Evolutionary conservation across 2,888 invertebrate species (phyloP).

Genomic region (Callyntrura guangdongensis): DNA sequence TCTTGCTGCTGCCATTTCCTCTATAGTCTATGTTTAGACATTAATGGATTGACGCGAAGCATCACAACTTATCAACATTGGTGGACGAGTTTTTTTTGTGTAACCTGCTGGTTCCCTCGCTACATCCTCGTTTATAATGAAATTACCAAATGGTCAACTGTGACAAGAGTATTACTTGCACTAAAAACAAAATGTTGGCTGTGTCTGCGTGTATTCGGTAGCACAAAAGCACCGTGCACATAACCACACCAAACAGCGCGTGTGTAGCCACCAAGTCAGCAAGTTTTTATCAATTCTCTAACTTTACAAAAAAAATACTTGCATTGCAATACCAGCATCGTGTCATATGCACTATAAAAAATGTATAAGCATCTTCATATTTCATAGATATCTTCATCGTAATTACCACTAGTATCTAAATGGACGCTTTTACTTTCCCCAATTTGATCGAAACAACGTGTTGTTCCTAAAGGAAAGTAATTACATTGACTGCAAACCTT

Average conservation of each 20-base stretch:
- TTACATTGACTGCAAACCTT: no score
- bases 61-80: not conserved
- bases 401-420: no score
- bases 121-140: not conserved
- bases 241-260: no score
- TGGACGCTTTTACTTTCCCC: no score
- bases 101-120: not conserved
- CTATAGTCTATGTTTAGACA: not conserved
- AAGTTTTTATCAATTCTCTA: not conserved
- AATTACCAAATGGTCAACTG: not conserved
- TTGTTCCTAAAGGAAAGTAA: no score
- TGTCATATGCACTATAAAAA: not conserved
- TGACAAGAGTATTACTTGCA: no score
- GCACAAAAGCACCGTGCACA: no score
- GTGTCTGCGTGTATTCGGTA: no score
- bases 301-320: not conserved
- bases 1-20: not conserved
- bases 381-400: no score
- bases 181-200: no score
- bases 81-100: not conserved
- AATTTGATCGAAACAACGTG: no score
- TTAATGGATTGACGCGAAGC: not conserved
- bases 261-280: not conserved
- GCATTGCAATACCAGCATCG: not conserved
- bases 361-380: not conserved